These are phyloP conservation scores for Pangasius djambal DNA, from an alignment of 2,797 vertebrate genomes.

Conservation along the genomic window DNA sequence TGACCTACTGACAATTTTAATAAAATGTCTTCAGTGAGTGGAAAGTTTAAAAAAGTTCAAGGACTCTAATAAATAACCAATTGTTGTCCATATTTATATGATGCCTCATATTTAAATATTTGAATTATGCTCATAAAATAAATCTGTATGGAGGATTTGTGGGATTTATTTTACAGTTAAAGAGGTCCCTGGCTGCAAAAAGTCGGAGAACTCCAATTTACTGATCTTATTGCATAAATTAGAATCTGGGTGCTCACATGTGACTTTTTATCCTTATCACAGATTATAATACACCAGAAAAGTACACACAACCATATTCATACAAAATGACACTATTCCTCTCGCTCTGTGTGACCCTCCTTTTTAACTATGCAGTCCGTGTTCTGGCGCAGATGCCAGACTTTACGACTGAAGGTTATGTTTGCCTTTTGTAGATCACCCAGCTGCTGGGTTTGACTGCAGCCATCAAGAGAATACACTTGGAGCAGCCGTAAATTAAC, in stretches of 20 bases:
- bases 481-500: conserved; percentile 46
- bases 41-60: neutral
- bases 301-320: neutral
- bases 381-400: conserved; percentile 44
- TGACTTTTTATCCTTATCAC: neutral
- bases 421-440: conserved; percentile 53
- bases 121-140: neutral
- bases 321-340: neutral
- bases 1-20: neutral
- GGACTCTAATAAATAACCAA: neutral
- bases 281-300: neutral
- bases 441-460: conserved; percentile 54
- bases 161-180: neutral
- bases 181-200: neutral
- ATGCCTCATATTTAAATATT: neutral
- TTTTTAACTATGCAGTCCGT: conserved; percentile 43
- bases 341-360: neutral
- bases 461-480: conserved; percentile 51
- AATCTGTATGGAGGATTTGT: neutral
- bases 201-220: neutral
- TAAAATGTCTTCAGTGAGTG: neutral
- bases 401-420: conserved; percentile 54
- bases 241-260: neutral
- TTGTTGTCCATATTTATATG: neutral
- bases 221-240: neutral